A percentile compares a stretch with the other conserved stretches of the same genome.
These are phyloP conservation scores for Drosophila pseudotalamancana DNA, from an alignment of 2,888 invertebrate species.

Conservation along the genomic window DNA sequence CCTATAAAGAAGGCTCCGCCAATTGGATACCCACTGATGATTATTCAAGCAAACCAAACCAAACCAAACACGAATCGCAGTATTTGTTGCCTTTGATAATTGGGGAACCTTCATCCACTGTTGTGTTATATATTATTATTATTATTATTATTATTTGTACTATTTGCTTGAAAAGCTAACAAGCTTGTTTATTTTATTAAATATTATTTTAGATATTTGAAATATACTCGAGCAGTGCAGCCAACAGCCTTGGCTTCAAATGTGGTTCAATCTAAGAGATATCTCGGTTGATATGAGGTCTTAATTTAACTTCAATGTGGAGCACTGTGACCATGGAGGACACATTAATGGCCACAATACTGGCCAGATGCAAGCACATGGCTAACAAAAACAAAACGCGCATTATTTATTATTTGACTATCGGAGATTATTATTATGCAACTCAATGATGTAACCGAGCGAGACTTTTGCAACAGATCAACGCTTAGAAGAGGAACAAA, in stretches of 20 bases:
- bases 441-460: too few species aligned
- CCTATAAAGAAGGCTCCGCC: constrained; percentile 6
- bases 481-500: too few species aligned
- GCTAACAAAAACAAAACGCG: too few species aligned
- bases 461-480: too few species aligned
- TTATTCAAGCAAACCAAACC: constrained; percentile 16
- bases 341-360: neutral
- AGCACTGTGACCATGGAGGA: neutral
- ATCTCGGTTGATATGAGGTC: constrained; percentile 3
- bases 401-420: neutral
- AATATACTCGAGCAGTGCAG: neutral
- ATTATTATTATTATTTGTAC: constrained; percentile 1
- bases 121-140: neutral
- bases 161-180: constrained; percentile 11
- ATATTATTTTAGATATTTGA: constrained; percentile 5
- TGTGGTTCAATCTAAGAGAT: neutral
- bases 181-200: constrained; percentile 5
- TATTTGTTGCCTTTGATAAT: constrained; percentile 6
- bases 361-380: neutral
- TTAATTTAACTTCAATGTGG: neutral
- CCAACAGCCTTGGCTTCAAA: constrained; percentile 14
- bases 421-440: too few species aligned
- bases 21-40: constrained; percentile 15
- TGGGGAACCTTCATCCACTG: constrained; percentile 45
- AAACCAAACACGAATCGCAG: constrained; percentile 29